These are phyloP conservation scores for Eurois occulta DNA, from an alignment of 2,888 invertebrate species.

Conservation along the genomic window DNA sequence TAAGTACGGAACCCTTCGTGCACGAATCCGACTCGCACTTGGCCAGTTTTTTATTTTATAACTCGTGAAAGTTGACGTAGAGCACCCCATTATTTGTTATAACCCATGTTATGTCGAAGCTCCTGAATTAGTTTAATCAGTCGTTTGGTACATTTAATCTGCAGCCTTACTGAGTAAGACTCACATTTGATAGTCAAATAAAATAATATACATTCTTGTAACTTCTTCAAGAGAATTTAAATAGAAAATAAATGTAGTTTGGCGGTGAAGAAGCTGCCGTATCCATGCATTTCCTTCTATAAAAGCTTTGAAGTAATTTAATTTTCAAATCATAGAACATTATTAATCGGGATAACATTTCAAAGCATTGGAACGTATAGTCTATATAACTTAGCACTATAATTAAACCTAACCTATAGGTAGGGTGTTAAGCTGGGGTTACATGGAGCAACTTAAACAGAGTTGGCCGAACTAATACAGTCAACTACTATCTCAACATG, in stretches of 20 bases:
- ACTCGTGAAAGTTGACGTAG: background rate
- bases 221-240: background rate
- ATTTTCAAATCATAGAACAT: background rate
- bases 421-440: conserved; percentile 27
- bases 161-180: too few relatives aligned
- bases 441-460: conserved; percentile 27
- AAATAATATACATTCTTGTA: background rate
- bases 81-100: background rate
- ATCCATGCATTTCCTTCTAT: background rate
- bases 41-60: background rate
- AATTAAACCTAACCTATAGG: conserved; percentile 38
- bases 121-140: background rate
- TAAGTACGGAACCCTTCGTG: too few relatives aligned
- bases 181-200: background rate
- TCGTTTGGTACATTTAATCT: background rate
- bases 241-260: background rate
- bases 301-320: background rate
- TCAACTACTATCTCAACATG: too few relatives aligned
- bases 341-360: conserved; percentile 3
- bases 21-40: too few relatives aligned
- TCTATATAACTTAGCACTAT: conserved; percentile 37
- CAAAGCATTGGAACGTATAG: conserved; percentile 6
- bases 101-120: background rate
- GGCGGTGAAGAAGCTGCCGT: background rate
- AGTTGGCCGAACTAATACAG: background rate